Evolutionary conservation across 2,113 vertebrate species (phyloP).

Genomic region (Python bivittatus): DNA sequence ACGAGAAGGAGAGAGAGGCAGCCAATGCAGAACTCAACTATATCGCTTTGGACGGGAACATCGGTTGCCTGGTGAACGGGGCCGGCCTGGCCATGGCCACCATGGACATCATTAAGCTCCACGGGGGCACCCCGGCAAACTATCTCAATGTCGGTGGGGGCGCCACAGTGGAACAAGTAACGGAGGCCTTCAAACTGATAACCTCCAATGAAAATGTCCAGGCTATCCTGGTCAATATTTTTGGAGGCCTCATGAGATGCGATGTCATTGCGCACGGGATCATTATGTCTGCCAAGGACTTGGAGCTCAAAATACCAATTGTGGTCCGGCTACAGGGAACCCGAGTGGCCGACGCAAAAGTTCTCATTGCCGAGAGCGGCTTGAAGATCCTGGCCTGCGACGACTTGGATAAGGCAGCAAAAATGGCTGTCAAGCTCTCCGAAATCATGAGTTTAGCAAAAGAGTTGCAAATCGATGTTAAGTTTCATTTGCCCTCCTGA

Average conservation of each 20-base stretch:
- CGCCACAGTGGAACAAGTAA: constrained; percentile 95
- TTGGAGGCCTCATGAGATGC: constrained; percentile 97
- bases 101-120: constrained; percentile 99
- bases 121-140: constrained; percentile 95
- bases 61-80: constrained; percentile 96
- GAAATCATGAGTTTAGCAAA: constrained; percentile 89
- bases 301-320: constrained; percentile 94
- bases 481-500: constrained; percentile 10
- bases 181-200: constrained; percentile 91
- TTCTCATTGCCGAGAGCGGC: constrained; percentile 90
- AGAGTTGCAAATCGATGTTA: constrained; percentile 74
- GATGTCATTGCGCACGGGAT: constrained; percentile 97
- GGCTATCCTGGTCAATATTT: constrained; percentile 97
- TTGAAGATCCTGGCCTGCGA: constrained; percentile 97
- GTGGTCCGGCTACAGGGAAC: constrained; percentile 97
- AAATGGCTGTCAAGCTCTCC: constrained; percentile 94
- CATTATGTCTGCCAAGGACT: constrained; percentile 90
- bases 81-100: constrained; percentile 98
- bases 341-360: constrained; percentile 94
- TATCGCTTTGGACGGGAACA: constrained; percentile 95
- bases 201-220: constrained; percentile 79
- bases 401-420: constrained; percentile 95
- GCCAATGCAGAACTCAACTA: constrained; percentile 93
- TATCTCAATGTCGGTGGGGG: constrained; percentile 97
- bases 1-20: constrained; percentile 85